Base-by-base conservation (phyloP, 2,888 invertebrate species). In the Sepioteuthis lessoniana region DNA sequence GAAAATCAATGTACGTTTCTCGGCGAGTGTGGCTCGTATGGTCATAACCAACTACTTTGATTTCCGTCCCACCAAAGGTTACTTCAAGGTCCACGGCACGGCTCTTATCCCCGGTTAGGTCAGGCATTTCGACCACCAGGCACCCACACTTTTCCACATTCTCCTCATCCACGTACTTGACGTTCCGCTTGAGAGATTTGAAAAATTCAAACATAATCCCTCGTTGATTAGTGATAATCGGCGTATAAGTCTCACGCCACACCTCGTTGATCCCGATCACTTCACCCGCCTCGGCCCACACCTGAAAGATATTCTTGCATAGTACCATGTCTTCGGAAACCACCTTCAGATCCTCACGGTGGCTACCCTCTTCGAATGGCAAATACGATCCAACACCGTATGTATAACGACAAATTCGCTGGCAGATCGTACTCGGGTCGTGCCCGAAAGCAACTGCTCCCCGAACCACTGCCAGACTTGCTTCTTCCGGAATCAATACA, bases 151-250 rank as follows among this genome's bases (percentile, higher is more conserved):
- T 96, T 93, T 96, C 96, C n/a, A 96, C 96, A 13, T 96, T 95
- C 0, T 95, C 95, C 94, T 96, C 96, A 94, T 96, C 96, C 16
- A 96, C 96, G 95, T 96, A 96, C 94, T 96, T 95, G 21, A 96
- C 96, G 60, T 95, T 95, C 76, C 95, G 94, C 90, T 95, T 95
- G 25, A 95, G 94, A 3, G 96, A 96, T 47, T 96, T 96, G 94
- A 96, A 96, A 95, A 96, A 96, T 95, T 96, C 96, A 92, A 96
- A 96, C 90, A 96, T 96, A 46, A 96, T 96, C 16, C 96, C 96
- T 94, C 95, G 95, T 94, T 96, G 96, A 94, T 96, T 96, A 90
- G 95, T 96, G 93, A 96, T 96, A 42, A 96, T 96, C 5, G 96
- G 96, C 13, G 96, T 96, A 95, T 96, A 96, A 5, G 96, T 96